Conservation (phyloP, 2,888 invertebrate genomes). For the Rotaria macrura region DNA sequence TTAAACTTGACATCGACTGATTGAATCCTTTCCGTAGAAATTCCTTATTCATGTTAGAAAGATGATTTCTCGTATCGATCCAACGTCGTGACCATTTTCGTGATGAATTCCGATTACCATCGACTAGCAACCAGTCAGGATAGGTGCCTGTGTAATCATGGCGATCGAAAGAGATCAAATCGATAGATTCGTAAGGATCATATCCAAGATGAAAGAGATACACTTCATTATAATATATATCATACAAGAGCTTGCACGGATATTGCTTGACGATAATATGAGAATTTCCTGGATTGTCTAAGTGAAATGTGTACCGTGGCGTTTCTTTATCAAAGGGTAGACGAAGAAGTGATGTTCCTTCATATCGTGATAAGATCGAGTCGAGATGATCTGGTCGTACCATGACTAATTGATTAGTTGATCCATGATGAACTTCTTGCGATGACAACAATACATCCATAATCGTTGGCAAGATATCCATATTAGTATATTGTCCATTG, state of each 20-base stretch:
- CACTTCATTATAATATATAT: background rate
- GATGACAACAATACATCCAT: background rate
- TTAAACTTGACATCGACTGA: too few species aligned
- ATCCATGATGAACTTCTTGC: too few species aligned
- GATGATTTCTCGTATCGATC: too few species aligned
- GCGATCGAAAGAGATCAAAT: background rate
- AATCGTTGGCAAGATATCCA: background rate
- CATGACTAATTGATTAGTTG: background rate
- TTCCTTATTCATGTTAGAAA: too few species aligned
- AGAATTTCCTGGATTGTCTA: background rate
- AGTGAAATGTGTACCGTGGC: background rate
- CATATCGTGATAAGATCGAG: background rate
- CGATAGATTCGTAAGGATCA: background rate
- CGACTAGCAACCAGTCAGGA: background rate
- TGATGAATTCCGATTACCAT: background rate
- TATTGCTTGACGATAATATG: background rate
- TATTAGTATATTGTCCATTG: background rate
- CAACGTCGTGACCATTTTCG: too few species aligned
- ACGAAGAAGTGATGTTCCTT: background rate
- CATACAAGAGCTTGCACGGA: background rate
- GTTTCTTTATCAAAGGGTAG: background rate
- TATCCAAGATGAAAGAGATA: background rate
- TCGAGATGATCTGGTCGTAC: background rate
- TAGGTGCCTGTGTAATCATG: background rate
- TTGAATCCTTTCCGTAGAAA: too few species aligned